Base-by-base conservation (phyloP, 2,888 invertebrate species). In the Leptinotarsa rubiginosa region DNA sequence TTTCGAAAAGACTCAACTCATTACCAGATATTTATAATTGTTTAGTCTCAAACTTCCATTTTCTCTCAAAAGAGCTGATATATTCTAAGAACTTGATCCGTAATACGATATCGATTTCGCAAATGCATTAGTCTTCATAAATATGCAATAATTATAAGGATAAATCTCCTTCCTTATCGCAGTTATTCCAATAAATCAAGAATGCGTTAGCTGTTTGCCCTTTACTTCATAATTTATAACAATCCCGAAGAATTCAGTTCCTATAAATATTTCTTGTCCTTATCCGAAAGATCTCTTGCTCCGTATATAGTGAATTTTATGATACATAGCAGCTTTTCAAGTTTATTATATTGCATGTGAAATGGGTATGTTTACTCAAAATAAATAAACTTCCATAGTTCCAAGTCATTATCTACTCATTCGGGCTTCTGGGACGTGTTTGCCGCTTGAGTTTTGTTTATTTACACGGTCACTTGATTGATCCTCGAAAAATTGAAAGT, bases 151-250 rank as follows among this genome's bases (percentile, higher is more conserved):
- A 78, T 78, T 78, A 75, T 76, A 75, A 74, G 75, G 72, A 72
- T 75, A 77, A 77, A 77, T 75, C 75, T 74, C 72, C 49, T 49
- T 56, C 74, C 81, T 80, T 79, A 81, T 82, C 81, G 81, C 68
- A 76, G 78, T 75, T 78, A 82, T 81, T 81, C 79, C 75, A 75
- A 82, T 82, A 81, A 82, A 82, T 82, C 78, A 80, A 75, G 78
- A 80, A 80, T 77, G 79, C 78, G 80, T 78, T 80, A 78, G 78
- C 80, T 74, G 77, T 76, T 78, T 73, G 78, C 83, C 83, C 81
- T 82, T 84, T 83, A 81, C 82, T 81, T 80, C 78, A 82, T 83
- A 83, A 84, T 84, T 84, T 84, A 84, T 82, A 84, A 83, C 83
- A 83, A 84, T 82, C 81, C 79, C 72, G 82, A 84, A 82, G 83